A percentile compares a stretch with the other conserved stretches of the same genome.
phyloP scores from a whole-genome alignment of 2,797 vertebrate species.

The Ctenosaura bakeri region DNA sequence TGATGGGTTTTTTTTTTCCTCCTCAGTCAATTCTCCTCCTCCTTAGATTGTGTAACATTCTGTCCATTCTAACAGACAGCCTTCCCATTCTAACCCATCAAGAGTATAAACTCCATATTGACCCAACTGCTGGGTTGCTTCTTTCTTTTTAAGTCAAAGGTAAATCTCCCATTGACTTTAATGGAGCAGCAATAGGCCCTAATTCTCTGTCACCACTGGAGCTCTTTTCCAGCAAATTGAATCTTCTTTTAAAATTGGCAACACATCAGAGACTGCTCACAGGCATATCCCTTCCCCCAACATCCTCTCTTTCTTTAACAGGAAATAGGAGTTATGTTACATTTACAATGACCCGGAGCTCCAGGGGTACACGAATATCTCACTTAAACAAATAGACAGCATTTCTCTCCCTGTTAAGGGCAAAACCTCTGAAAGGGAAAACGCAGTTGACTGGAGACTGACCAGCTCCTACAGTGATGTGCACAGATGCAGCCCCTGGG shows the following conservation, averaged over 20 bases:
- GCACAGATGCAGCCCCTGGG: background rate
- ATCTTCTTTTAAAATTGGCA: slow-evolving; percentile 77
- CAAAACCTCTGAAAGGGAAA: slow-evolving; percentile 60
- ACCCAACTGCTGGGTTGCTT: background rate
- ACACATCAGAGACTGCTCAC: slow-evolving; percentile 75
- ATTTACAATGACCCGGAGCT: slow-evolving; percentile 76
- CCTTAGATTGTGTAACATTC: slow-evolving; percentile 1
- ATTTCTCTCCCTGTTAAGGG: slow-evolving; percentile 67
- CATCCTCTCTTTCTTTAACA: slow-evolving; percentile 71
- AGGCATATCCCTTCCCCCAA: slow-evolving; percentile 56
- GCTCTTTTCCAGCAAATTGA: slow-evolving; percentile 72
- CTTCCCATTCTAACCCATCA: accelerated
- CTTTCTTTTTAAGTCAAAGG: slow-evolving; percentile 56
- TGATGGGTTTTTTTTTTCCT: background rate
- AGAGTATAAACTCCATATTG: slow-evolving; percentile 4
- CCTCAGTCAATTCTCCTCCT: background rate
- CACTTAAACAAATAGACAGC: slow-evolving; percentile 77
- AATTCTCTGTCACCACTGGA: slow-evolving; percentile 60
- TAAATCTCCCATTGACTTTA: slow-evolving; percentile 61
- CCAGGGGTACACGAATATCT: slow-evolving; percentile 74
- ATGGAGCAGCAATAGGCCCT: slow-evolving; percentile 57
- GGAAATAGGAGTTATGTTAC: slow-evolving; percentile 74
- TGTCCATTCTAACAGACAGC: background rate
- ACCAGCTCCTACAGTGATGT: slow-evolving; percentile 41
- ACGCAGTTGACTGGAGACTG: slow-evolving; percentile 42